phyloP scores from a whole-genome alignment of 1,140 invertebrate species.

The Cylas formicarius region DNA sequence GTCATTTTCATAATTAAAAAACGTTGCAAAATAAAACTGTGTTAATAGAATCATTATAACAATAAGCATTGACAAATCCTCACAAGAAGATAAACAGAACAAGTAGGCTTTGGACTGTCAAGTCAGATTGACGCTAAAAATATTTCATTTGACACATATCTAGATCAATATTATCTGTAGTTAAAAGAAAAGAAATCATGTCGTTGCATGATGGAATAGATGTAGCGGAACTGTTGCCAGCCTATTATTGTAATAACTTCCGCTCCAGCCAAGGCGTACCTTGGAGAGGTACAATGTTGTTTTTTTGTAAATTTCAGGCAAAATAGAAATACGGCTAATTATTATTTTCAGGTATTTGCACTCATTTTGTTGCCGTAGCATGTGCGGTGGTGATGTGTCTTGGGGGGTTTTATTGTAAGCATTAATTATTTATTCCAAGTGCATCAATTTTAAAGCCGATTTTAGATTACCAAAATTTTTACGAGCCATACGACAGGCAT shows the following conservation, averaged over 20 bases:
- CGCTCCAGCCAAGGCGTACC: neutral
- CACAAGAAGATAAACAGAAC: too few relatives aligned
- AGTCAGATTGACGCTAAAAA: too few relatives aligned
- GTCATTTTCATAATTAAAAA: too few relatives aligned
- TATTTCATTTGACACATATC: too few relatives aligned
- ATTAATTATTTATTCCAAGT: slow-evolving; percentile 2
- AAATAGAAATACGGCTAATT: too few relatives aligned
- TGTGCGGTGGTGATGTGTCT: slow-evolving; percentile 9
- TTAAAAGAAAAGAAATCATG: slow-evolving; percentile 6
- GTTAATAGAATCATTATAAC: too few relatives aligned
- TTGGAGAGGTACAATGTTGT: too few relatives aligned
- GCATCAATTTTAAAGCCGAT: neutral
- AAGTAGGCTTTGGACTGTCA: too few relatives aligned
- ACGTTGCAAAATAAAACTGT: too few relatives aligned
- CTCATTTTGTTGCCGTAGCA: slow-evolving; percentile 7
- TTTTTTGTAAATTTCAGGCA: too few relatives aligned
- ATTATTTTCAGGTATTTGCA: slow-evolving; percentile 14
- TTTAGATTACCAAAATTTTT: slow-evolving; percentile 9
- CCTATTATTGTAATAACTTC: slow-evolving; percentile 14
- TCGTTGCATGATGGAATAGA: slow-evolving; percentile 9
- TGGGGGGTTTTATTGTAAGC: slow-evolving; percentile 16
- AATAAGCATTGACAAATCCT: too few relatives aligned
- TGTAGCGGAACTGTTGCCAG: slow-evolving; percentile 7
- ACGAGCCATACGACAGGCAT: neutral
- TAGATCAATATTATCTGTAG: too few relatives aligned